These are phyloP conservation scores for Brachionus sp. DNA, from an alignment of 1,140 invertebrate species.

Conservation along the genomic window DNA sequence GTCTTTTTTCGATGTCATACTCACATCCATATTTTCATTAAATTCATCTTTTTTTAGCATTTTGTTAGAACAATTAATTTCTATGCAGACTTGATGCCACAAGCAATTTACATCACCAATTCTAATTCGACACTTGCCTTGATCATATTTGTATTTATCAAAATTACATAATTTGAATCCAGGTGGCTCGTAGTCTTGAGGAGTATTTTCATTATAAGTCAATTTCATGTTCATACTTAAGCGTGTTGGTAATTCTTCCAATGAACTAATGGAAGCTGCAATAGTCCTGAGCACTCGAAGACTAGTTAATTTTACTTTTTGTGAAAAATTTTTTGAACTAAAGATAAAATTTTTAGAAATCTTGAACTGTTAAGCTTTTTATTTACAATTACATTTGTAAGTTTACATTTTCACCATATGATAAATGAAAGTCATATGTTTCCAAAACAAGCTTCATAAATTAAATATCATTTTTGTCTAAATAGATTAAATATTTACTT, in stretches of 20 bases:
- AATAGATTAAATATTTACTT: background rate
- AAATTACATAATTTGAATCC: slow-evolving; percentile 19
- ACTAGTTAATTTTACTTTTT: slow-evolving; percentile 8
- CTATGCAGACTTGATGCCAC: background rate
- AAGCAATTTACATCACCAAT: background rate
- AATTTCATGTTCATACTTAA: background rate
- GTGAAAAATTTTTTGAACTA: background rate
- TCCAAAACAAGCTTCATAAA: background rate
- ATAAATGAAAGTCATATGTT: slow-evolving; percentile 28
- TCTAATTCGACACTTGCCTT: background rate
- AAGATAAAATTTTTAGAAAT: background rate
- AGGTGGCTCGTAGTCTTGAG: background rate
- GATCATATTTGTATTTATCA: background rate
- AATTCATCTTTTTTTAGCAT: slow-evolving; percentile 22
- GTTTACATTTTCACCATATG: slow-evolving; percentile 2
- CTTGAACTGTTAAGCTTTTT: background rate
- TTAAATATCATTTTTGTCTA: background rate
- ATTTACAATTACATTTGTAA: background rate
- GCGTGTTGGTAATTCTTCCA: background rate
- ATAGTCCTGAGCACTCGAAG: background rate
- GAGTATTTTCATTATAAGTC: background rate
- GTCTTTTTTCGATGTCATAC: background rate
- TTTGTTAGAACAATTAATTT: background rate
- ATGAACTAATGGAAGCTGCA: background rate
- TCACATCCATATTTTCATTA: background rate